A percentile compares a stretch with the other conserved stretches of the same genome.
Conservation (phyloP, 2,888 invertebrate genomes). For the Lithophane ornitopus region DNA sequence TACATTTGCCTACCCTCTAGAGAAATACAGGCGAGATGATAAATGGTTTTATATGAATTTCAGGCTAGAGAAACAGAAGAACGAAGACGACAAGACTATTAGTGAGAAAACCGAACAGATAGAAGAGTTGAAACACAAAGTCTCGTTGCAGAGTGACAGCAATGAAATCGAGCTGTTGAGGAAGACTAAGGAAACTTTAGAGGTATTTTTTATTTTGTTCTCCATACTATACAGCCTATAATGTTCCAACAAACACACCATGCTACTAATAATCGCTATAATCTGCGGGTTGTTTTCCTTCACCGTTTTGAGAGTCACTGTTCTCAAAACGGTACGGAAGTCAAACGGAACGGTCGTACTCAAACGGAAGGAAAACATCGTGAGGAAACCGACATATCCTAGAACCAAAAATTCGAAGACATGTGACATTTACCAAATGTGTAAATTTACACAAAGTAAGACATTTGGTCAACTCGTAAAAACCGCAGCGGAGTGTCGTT, state of each 20-base stretch:
- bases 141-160: constrained; percentile 60
- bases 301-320: too few species aligned
- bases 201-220: constrained; percentile 68
- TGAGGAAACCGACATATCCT: too few species aligned
- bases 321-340: too few species aligned
- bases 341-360: too few species aligned
- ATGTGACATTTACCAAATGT: too few species aligned
- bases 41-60: constrained; percentile 7
- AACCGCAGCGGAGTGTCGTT: neutral
- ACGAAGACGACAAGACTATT: constrained; percentile 75
- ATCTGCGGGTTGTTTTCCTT: too few species aligned
- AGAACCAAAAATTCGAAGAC: too few species aligned
- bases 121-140: constrained; percentile 78
- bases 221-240: neutral
- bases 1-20: neutral
- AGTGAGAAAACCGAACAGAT: constrained; percentile 79
- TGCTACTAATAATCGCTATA: too few species aligned
- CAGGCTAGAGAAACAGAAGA: constrained; percentile 83
- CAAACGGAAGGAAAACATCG: too few species aligned
- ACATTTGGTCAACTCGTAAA: too few species aligned
- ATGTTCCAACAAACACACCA: too few species aligned
- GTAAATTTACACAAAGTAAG: too few species aligned
- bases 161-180: constrained; percentile 78
- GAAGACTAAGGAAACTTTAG: constrained; percentile 73
- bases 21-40: neutral